Base-by-base conservation (phyloP, 2,113 vertebrate genomes). In the Halcyon malimbica region DNA sequence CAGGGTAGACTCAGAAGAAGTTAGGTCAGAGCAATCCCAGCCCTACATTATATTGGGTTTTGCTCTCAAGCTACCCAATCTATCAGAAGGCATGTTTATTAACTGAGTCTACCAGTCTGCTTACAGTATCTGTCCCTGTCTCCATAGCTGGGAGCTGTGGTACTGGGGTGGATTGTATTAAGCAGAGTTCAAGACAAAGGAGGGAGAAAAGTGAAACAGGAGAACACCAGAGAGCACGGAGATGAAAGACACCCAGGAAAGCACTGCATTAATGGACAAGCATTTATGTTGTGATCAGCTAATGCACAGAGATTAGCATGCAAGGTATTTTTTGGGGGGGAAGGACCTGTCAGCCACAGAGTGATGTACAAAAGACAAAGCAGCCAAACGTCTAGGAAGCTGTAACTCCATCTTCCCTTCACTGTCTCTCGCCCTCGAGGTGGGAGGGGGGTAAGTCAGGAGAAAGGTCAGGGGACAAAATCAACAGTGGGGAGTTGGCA, bases 161-260 rank as follows among this genome's bases (percentile, higher is more conserved):
- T 57, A 87, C 68, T 86, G 89, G 94, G 37, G 46, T 59, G 33
- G 67, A 89, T 65, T 95, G 54, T 83, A 69, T 53, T 48, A 92
- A 74, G 21, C 59, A 90, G 59, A 69, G 54, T 80, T 39, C 59
- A 80, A 89, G 83, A 94, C 41, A 93, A 90, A 94, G 78, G 50
- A 85, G 41, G n/a, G 19, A 42, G 2, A 56, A 94, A 90, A 84
- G 65, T 90, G 96, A 97, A 97, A 97, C n/a, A 81, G 51, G 90
- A 97, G 94, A 97, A 88, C 0, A 0, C 21, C 64, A 44, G 75
- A 90, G 73, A 94, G 69, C 56, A 60, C 3, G 39, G 68, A 96
- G 96, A 97, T 95, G 93, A 96, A 96, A 96, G 96, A 97, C 80
- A 77, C 33, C 62, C 78, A 96, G 95, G 94, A 96, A 96, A 88